Conservation (phyloP, 35 echinoderm and acorn worm genomes). For the Diadema setosum region DNA sequence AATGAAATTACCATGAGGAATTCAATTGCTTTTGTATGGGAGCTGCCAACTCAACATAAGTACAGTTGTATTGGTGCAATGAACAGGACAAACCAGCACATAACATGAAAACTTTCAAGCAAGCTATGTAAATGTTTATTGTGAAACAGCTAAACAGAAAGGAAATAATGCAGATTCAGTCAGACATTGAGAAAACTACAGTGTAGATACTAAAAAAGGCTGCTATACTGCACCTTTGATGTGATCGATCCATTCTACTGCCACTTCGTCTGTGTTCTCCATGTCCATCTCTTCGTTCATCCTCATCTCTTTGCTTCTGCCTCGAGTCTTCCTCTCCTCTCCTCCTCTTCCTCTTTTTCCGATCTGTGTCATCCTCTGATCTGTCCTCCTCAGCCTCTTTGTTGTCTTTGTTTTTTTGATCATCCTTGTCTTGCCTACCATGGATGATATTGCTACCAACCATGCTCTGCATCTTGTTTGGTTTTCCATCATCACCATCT, state of each 20-base stretch:
- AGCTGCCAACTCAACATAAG: too few relatives aligned
- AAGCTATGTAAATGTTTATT: too few relatives aligned
- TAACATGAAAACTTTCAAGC: too few relatives aligned
- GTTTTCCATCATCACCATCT: slow-evolving; percentile 6
- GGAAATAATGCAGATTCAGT: neutral
- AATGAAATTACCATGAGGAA: too few relatives aligned
- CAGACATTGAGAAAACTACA: neutral
- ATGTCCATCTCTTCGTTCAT: neutral
- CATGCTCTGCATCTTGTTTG: neutral
- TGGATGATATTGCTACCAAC: slow-evolving; percentile 31
- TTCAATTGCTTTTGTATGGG: too few relatives aligned
- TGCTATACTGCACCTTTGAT: neutral
- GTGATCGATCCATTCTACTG: neutral
- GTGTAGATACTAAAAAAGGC: neutral
- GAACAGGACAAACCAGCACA: too few relatives aligned
- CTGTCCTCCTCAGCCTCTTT: neutral
- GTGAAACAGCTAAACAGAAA: too few relatives aligned
- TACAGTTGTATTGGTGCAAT: too few relatives aligned
- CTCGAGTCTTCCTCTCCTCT: slow-evolving; percentile 2
- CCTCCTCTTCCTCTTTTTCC: neutral
- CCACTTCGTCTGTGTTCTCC: neutral
- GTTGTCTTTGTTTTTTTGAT: neutral
- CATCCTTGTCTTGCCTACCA: neutral
- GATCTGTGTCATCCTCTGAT: neutral
- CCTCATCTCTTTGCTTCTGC: neutral